Percentiles rank a stretch among this genome's conserved stretches.
Conservation (phyloP, 2,888 invertebrate species). For the Thereva unica region DNA sequence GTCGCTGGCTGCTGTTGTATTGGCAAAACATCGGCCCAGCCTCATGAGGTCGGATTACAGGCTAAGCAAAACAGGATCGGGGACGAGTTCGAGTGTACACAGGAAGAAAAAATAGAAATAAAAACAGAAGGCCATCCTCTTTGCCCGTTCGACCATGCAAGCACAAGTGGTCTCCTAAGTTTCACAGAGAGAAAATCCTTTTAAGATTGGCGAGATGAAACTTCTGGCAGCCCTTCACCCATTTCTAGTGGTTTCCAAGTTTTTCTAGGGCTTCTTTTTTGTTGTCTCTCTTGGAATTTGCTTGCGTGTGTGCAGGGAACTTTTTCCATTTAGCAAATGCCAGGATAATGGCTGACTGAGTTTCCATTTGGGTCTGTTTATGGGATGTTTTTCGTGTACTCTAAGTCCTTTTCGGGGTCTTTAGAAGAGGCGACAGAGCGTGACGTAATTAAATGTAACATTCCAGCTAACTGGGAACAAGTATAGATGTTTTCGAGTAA, state of each 20-base stretch:
- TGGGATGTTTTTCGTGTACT: not conserved
- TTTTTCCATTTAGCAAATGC: no score
- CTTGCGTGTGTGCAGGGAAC: no score
- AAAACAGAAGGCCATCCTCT: not conserved
- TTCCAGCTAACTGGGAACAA: no score
- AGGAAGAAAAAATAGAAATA: no score
- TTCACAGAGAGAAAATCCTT: slow-evolving; percentile 1
- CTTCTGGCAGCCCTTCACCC: not conserved
- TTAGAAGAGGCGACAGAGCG: slow-evolving; percentile 6
- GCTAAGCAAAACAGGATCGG: not conserved
- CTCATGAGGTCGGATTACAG: slow-evolving; percentile 13
- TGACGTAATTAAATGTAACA: slow-evolving; percentile 9
- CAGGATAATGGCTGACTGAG: not conserved
- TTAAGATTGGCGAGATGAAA: slow-evolving; percentile 7
- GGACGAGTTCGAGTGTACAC: not conserved
- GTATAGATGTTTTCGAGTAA: no score
- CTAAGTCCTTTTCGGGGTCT: not conserved
- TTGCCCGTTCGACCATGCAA: slow-evolving; percentile 21
- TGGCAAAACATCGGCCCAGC: slow-evolving; percentile 14
- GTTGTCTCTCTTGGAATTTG: no score
- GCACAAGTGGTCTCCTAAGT: slow-evolving; percentile 15
- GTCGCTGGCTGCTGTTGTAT: slow-evolving; percentile 12
- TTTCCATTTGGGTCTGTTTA: slow-evolving; percentile 1
- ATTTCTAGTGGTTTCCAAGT: slow-evolving; percentile 15
- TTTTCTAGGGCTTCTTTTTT: not conserved